phyloP scores from a whole-genome alignment of 2,113 vertebrate genomes.

The Tylochromis polylepis region DNA sequence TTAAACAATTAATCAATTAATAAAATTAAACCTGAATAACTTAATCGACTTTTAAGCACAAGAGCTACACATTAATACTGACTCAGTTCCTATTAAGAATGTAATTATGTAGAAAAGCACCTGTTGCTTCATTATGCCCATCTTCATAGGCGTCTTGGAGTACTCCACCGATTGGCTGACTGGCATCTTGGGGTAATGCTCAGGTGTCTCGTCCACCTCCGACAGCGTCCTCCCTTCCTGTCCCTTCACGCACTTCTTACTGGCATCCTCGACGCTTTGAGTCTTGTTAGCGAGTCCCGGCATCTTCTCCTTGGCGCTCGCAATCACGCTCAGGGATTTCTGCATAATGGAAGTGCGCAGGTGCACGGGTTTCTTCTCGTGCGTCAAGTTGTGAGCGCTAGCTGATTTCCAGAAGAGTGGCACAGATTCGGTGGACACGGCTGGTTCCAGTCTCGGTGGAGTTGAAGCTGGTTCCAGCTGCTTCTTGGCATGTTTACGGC shows the following conservation, averaged over 20 bases:
- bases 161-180: constrained; percentile 82
- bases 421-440: constrained; percentile 85
- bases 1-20: neutral
- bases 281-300: constrained; percentile 83
- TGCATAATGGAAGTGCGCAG: constrained; percentile 91
- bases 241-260: constrained; percentile 74
- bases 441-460: constrained; percentile 61
- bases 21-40: neutral
- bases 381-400: constrained; percentile 92
- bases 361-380: constrained; percentile 90
- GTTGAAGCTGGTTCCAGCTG: constrained; percentile 60
- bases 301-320: constrained; percentile 95
- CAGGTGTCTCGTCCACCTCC: constrained; percentile 80
- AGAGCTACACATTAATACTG: neutral
- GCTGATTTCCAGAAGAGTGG: constrained; percentile 94
- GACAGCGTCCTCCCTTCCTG: constrained; percentile 77
- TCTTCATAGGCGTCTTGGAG: constrained; percentile 82
- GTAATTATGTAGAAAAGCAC: constrained; percentile 4
- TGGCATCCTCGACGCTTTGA: constrained; percentile 79
- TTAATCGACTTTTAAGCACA: neutral
- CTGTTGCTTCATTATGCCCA: constrained; percentile 97
- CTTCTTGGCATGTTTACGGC: constrained; percentile 76
- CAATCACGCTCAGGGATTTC: constrained; percentile 96
- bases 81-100: neutral
- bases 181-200: constrained; percentile 81